Evolutionary conservation across 1,140 invertebrate species (phyloP).

Genomic region (Riptortus pedestris): DNA sequence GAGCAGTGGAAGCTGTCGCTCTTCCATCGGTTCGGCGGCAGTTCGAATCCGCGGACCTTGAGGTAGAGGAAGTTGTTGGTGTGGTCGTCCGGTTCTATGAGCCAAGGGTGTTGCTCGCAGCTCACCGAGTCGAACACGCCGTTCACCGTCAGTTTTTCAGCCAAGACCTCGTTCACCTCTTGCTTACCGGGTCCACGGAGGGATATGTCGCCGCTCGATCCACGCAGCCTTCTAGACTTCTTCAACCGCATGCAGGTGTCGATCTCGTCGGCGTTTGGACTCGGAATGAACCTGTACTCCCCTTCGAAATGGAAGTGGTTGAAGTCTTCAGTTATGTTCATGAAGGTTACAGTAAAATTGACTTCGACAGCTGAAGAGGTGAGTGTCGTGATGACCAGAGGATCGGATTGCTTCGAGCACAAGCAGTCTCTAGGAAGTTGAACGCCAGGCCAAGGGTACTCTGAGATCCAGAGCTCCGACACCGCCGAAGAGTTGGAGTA

Average conservation of each 20-base stretch:
- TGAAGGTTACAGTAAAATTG: slow-evolving; percentile 59
- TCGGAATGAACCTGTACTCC: slow-evolving; percentile 32
- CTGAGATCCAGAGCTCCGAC: slow-evolving; percentile 54
- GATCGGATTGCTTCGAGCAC: slow-evolving; percentile 56
- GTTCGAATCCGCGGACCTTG: slow-evolving; percentile 52
- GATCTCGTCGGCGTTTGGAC: slow-evolving; percentile 33
- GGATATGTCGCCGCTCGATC: slow-evolving; percentile 58
- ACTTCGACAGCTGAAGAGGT: slow-evolving; percentile 57
- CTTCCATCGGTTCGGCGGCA: slow-evolving; percentile 35
- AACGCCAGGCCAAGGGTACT: slow-evolving; percentile 58
- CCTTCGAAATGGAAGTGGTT: slow-evolving; percentile 70
- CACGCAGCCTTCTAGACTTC: slow-evolving; percentile 50
- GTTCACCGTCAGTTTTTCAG: slow-evolving; percentile 25
- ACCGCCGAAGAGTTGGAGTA: slow-evolving; percentile 28
- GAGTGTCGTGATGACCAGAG: slow-evolving; percentile 47
- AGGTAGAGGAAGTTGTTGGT: slow-evolving; percentile 59
- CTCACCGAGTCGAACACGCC: slow-evolving; percentile 39
- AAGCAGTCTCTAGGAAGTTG: slow-evolving; percentile 57
- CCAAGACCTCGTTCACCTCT: slow-evolving; percentile 35
- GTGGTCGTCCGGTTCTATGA: slow-evolving; percentile 60
- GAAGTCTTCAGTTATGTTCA: slow-evolving; percentile 74
- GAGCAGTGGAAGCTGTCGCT: slow-evolving; percentile 43
- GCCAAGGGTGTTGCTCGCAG: slow-evolving; percentile 63
- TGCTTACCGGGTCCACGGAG: slow-evolving; percentile 41
- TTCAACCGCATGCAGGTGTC: slow-evolving; percentile 49